Conservation (phyloP, 2,113 vertebrate species). For the Sebastes schlegelii region DNA sequence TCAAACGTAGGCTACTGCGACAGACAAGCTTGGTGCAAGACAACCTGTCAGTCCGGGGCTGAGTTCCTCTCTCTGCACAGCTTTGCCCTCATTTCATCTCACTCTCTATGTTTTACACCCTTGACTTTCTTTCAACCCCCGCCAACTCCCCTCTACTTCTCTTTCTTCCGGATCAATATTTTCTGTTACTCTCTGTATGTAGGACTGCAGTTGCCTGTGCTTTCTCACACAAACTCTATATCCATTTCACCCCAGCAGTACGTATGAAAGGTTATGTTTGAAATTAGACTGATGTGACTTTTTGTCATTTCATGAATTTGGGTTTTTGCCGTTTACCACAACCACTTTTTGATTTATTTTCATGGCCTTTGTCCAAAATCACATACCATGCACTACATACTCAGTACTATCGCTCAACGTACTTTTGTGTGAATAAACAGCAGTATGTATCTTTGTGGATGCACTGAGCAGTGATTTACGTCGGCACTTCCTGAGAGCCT, state of each 20-base stretch:
- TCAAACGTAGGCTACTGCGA: slow-evolving; percentile 66
- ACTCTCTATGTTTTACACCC: slow-evolving; percentile 42
- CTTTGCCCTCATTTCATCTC: slow-evolving; percentile 71
- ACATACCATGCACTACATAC: too few species aligned
- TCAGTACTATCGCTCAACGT: too few species aligned
- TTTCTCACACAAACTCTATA: slow-evolving; percentile 12
- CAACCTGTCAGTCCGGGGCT: slow-evolving; percentile 69
- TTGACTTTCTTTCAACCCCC: slow-evolving; percentile 35
- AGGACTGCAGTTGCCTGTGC: slow-evolving; percentile 39
- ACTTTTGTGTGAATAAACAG: too few species aligned
- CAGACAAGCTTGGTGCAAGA: slow-evolving; percentile 73
- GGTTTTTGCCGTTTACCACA: slow-evolving; percentile 1
- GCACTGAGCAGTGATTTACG: too few species aligned
- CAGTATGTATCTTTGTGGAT: too few species aligned
- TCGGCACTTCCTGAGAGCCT: too few species aligned
- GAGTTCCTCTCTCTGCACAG: slow-evolving; percentile 56
- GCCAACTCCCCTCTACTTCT: slow-evolving; percentile 1
- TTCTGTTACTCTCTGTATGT: slow-evolving; percentile 36
- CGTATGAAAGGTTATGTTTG: slow-evolving; percentile 9
- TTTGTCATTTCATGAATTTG: slow-evolving; percentile 22
- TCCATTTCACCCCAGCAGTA: slow-evolving; percentile 13
- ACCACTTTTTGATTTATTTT: neutral
- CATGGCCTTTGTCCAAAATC: too few species aligned
- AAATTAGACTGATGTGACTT: neutral
- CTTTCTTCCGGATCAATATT: slow-evolving; percentile 56